Evolutionary conservation across 2,113 vertebrate genomes (phyloP), one percentile per base, ranked within the genome.

Genomic region (Dryoscopus gambensis): DNA sequence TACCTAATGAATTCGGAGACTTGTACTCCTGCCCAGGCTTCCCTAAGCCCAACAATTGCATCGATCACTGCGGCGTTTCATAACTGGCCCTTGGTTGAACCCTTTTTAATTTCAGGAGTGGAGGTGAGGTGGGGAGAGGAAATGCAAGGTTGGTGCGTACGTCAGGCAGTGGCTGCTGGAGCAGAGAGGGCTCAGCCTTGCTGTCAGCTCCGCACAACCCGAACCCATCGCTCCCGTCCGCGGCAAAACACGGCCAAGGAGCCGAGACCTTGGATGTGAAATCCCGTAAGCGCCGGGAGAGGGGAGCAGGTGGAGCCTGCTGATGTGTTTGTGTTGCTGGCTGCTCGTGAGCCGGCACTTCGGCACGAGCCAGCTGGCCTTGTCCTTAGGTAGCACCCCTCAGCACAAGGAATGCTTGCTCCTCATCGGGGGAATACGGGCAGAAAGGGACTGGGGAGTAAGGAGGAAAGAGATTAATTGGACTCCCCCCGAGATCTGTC

Each of bases 361-460:
- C 16, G n/a, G 70, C 31, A 14, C 11, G 3, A 40, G 37, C 13
- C 52, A 42, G 74, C 52, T 85, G 78, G 69, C 70, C 74, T 73
- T 42, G 75, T 15, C 83, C 67, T 77, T 18, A 59, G 46, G 24
- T 56, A 35, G 64, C 60, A n/a, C 52, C 87, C 53, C 50, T 9
- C 20, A 37, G 35, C 30, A 4, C 3, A 16, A 64, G 42, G 53
- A 76, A 1, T 9, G 31, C 25, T 69, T 18, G 25, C n/a, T 77
- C 23, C 39, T 60, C 12, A 0, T 7, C 1, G 22, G 23, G 40
- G 21, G 55, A 77, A 6, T 9, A 3, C 0, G 0, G 21, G 56
- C 7, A 64, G 27, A 53, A 79, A 17, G 24, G 16, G 20, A 8
- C 16, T 53, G 53, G 52, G 60, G 35, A 0, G 0, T 15, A 13